These are phyloP conservation scores for Trimorus sp. DNA, from an alignment of 2,888 invertebrate species.

Conservation along the genomic window DNA sequence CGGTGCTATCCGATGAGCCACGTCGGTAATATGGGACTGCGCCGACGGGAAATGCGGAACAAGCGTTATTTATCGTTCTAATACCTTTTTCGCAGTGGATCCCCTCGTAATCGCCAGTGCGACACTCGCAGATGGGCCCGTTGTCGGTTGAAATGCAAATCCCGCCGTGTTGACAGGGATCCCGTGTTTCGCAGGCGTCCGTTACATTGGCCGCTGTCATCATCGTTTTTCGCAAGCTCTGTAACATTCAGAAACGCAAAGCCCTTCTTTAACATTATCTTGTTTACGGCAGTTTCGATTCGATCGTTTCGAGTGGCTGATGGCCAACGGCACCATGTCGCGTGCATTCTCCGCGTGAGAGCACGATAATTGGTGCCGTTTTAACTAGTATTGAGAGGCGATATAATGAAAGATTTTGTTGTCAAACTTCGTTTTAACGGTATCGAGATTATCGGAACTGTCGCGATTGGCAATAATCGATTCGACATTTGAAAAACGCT, in stretches of 20 bases:
- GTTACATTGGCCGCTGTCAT: constrained; percentile 85
- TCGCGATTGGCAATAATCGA: too few species aligned
- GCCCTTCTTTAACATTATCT: constrained; percentile 48
- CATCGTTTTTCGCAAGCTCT: constrained; percentile 81
- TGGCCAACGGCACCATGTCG: too few species aligned
- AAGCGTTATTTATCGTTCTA: constrained; percentile 57
- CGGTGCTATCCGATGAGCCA: constrained; percentile 47
- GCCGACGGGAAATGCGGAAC: constrained; percentile 45
- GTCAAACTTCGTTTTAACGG: too few species aligned
- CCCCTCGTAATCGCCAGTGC: constrained; percentile 95
- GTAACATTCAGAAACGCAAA: constrained; percentile 70
- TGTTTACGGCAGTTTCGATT: constrained; percentile 56
- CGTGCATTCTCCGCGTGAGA: neutral
- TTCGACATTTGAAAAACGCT: too few species aligned
- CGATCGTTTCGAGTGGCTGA: constrained; percentile 6
- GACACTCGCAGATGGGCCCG: constrained; percentile 97
- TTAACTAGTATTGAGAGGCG: too few species aligned
- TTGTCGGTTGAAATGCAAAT: constrained; percentile 98
- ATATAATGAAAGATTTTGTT: too few species aligned
- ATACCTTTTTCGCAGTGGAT: constrained; percentile 96
- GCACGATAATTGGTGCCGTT: neutral
- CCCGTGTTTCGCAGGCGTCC: constrained; percentile 92
- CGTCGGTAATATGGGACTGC: constrained; percentile 46
- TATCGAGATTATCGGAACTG: too few species aligned
- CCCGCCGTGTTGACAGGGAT: constrained; percentile 97